Base-by-base conservation (phyloP, 2,888 invertebrate genomes). In the Tetragnatha montana region DNA sequence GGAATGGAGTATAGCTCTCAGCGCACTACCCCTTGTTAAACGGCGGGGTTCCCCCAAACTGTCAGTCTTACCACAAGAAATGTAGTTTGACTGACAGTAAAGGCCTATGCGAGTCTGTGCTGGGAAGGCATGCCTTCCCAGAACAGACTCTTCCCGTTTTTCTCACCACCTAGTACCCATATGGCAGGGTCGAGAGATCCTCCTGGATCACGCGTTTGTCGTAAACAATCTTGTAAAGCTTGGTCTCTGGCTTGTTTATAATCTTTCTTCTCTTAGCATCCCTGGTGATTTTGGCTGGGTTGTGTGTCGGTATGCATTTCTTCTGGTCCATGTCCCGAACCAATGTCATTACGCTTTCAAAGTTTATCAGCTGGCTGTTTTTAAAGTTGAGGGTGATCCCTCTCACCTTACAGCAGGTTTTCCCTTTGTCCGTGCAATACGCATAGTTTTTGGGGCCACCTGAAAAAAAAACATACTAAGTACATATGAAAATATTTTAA, bases 361-460 rank as follows among this genome's bases (percentile, higher is more conserved):
- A 81, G 47, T 81, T 81, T 1, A 81, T 21, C 47, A 71, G 35
- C 49, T 71, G 50, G 4, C 49, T 22, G 71, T 82, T 74, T 22
- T 35, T 82, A 17, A 60, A 73, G 51, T 74, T 82, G 0, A 82
- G 8, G 17, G 51, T 51, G 12, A 50, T 51, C 1, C 82, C 82
- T 12, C 47, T 7, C 6, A 35, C 12, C 17, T 35, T 47, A 0
- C 74, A 75, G 8, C 35, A 7, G 0, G 12, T 35, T 21, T 35
- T 35, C 14, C 74, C 74, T 8, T 17, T 74, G 6, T 19, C 17
- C 8, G 74, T 74, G 14, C 6, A 12, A 35, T 21, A 74, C 14
- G 22, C 74, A 22, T 74, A 74, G 35, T 74, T 74, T 8, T 74
- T 74, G 21, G 74, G 22, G 35, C 74, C 74, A 12, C 74, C 74